Conservation (phyloP, 2,888 invertebrate species). For the Eucriotettix oculatus region DNA sequence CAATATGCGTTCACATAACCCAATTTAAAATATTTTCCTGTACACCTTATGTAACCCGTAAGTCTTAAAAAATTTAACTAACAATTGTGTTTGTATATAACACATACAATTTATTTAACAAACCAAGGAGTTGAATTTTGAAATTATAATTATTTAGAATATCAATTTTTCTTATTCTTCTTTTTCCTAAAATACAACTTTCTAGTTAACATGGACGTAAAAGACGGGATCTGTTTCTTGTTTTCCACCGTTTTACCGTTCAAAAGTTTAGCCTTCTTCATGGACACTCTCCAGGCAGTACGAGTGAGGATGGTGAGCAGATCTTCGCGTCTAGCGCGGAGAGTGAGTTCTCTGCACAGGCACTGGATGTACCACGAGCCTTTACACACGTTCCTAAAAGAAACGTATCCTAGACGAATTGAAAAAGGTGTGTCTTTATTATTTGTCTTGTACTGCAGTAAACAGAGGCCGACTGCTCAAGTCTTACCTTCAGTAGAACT, state of each 20-base stretch:
- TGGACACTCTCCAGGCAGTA: constrained; percentile 42
- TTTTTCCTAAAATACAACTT: constrained; percentile 28
- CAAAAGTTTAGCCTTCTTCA: no score
- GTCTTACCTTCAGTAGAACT: constrained; percentile 48
- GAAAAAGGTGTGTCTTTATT: no score
- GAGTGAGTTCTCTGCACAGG: constrained; percentile 37
- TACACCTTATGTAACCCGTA: no score
- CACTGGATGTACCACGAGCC: constrained; percentile 62
- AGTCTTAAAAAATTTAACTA: no score
- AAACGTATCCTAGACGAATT: constrained; percentile 37
- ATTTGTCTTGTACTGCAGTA: no score
- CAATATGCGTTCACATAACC: no score
- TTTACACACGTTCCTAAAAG: constrained; percentile 45
- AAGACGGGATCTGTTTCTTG: constrained; percentile 52
- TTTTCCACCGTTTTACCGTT: constrained; percentile 25
- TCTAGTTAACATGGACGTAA: constrained; percentile 47
- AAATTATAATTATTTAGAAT: no score
- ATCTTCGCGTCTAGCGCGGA: constrained; percentile 32
- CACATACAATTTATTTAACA: no score
- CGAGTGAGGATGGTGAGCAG: constrained; percentile 44
- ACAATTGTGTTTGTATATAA: no score
- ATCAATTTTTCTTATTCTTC: neutral
- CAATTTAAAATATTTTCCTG: no score
- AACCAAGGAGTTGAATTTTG: no score
- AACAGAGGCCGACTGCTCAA: no score